Evolutionary conservation across 2,797 vertebrate species (phyloP).

Genomic region (Ceryle rudis): DNA sequence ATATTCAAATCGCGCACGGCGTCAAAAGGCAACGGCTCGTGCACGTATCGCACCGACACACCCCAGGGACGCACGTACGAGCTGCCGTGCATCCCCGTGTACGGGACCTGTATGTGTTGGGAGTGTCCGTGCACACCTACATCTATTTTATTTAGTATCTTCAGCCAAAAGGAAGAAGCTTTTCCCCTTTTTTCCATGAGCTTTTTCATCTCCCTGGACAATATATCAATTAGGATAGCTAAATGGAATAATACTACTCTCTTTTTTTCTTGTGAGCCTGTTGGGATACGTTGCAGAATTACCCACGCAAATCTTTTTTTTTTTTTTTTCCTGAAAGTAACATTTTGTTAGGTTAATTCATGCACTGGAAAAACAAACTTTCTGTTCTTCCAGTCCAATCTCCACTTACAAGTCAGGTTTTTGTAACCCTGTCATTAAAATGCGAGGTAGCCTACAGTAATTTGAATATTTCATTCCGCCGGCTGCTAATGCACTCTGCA

Average conservation of each 20-base stretch:
- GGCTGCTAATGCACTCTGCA: slow-evolving; percentile 80
- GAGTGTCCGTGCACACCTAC: background rate
- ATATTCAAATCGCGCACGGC: background rate
- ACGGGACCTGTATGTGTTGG: rapidly evolving
- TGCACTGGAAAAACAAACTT: slow-evolving; percentile 63
- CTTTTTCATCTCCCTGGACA: slow-evolving; percentile 5
- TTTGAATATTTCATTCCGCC: slow-evolving; percentile 84
- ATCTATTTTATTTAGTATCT: background rate
- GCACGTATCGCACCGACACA: background rate
- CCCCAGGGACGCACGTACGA: background rate
- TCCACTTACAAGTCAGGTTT: slow-evolving; percentile 70
- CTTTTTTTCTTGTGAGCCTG: background rate
- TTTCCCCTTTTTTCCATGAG: background rate
- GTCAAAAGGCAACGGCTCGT: rapidly evolving
- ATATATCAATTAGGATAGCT: slow-evolving; percentile 34
- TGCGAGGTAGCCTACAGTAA: slow-evolving; percentile 81
- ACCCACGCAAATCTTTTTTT: background rate
- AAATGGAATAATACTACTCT: slow-evolving; percentile 22
- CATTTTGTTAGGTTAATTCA: slow-evolving; percentile 68
- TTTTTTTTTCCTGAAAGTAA: background rate
- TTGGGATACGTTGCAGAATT: slow-evolving; percentile 33
- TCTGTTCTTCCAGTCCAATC: slow-evolving; percentile 64
- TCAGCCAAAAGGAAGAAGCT: background rate
- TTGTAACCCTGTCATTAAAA: slow-evolving; percentile 78
- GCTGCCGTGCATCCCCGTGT: background rate